These are phyloP conservation scores for Epizoanthus stellaris DNA, from an alignment of 92 coral and sea anemone species.

Conservation along the genomic window DNA sequence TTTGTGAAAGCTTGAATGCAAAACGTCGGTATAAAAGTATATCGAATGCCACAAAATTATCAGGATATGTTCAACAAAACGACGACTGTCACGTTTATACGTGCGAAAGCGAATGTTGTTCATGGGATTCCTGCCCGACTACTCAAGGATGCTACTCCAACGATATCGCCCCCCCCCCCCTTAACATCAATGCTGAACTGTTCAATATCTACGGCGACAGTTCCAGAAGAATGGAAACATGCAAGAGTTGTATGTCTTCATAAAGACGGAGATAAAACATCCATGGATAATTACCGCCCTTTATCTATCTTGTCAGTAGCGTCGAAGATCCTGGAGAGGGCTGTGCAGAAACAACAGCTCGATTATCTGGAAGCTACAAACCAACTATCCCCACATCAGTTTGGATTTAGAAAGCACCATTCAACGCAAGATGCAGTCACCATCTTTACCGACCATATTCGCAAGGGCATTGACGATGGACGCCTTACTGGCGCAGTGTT, in stretches of 20 bases:
- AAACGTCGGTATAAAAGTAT: too few relatives aligned
- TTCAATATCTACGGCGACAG: slow-evolving; percentile 46
- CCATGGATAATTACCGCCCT: slow-evolving; percentile 49
- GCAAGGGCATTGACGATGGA: neutral
- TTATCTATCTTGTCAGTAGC: slow-evolving; percentile 50
- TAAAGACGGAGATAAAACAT: slow-evolving; percentile 23
- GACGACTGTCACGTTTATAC: too few relatives aligned
- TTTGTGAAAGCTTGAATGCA: too few relatives aligned
- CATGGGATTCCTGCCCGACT: neutral
- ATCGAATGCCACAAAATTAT: too few relatives aligned
- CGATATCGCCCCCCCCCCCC: neutral
- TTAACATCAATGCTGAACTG: neutral
- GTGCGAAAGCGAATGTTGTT: too few relatives aligned
- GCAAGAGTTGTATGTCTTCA: slow-evolving; percentile 55
- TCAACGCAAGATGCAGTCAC: slow-evolving; percentile 49
- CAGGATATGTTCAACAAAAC: too few relatives aligned
- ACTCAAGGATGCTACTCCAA: neutral
- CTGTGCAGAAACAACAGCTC: slow-evolving; percentile 16
- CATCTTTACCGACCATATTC: neutral
- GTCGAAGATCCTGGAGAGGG: slow-evolving; percentile 26
- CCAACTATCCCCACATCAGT: too few relatives aligned
- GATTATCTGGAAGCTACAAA: too few relatives aligned
- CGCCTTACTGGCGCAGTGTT: slow-evolving; percentile 31
- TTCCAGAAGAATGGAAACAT: slow-evolving; percentile 61
- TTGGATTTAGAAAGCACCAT: slow-evolving; percentile 38